Evolutionary conservation across 2,797 vertebrate species (phyloP), one percentile per base, ranked within the genome.

Genomic region (Eremophila alpestris): DNA sequence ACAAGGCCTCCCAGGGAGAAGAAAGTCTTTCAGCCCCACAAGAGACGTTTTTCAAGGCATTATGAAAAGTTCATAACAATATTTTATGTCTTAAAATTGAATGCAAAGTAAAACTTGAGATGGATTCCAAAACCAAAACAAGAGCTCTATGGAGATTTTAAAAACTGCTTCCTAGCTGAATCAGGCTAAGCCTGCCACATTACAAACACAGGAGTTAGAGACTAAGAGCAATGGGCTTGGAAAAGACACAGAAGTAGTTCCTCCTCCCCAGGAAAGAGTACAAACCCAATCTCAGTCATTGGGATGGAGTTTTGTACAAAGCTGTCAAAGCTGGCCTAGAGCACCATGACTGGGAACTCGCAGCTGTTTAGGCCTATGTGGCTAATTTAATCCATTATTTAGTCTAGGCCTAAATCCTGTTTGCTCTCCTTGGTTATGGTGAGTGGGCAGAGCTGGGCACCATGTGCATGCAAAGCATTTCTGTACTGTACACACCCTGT

Each of bases 61-160:
- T 45, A 16, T 19, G 59, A 48, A 43, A 79, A 70, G 64, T 89
- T 89, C 51, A 0, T 94, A 94, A 92, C 79, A 87, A 89, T 83
- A 90, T 89, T 95, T 93, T 94, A 94, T 18, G 30, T 82, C 90
- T 89, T 73, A 64, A 81, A 78, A 87, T 48, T 45, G 67, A 94
- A 90, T 29, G 81, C 49, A 89, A 93, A 95, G 70, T 83, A 36
- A 85, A 91, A 52, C 38, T 87, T 16, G 7, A 70, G 80, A 82
- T 13, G 21, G 74, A 38, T 69, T 94, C 67, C 56, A 58, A n/a
- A 74, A 83, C 94, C 19, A 96, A 90, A 65, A 36, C 8, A 86
- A 81, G 78, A 83, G 55, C 51, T 91, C 80, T 74, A 9, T 1
- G 40, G 26, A 73, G 87, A 38, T 93, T 77, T 83, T 58, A 75